Base-by-base conservation (phyloP, 2,888 invertebrate genomes). In the Bembecia ichneumoniformis region DNA sequence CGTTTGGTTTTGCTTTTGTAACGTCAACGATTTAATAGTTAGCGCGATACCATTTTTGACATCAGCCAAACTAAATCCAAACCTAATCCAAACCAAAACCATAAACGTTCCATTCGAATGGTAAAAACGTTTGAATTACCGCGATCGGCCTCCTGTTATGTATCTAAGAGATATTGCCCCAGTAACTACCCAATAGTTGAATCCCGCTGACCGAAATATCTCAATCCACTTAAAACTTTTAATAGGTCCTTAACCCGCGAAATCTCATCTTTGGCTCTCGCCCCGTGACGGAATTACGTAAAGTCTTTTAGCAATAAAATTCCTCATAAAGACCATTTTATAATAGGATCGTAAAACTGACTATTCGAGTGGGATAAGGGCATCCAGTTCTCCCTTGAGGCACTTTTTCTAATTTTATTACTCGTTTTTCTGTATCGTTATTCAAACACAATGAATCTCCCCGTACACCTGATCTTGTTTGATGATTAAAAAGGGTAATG, bases 291-390 rank as follows among this genome's bases (percentile, higher is more conserved):
- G 77, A 84, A 84, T 86, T 84, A 84, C 84, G 74, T 82, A 80
- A 63, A 84, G 86, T 82, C 83, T 77, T 82, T 79, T 74, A 70
- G 81, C 82, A 84, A 84, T 87, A 84, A 87, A 86, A 86, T 69
- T 59, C 66, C 66, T 66, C 77, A 77, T 86, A 86, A 87, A 83
- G 82, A 78, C 80, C 76, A 83, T 84, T 87, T 87, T 86, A 86
- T 87, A 87, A 87, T 84, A 77, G 83, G 77, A 66, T 77, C 80
- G 71, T 86, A 84, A 83, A 83, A 77, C 68, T 70, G 75, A 72
- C 71, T 75, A 66, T 71, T 68, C 66, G 58, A 61, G 60, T 58
- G 56, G 68, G 64, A 67, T 68, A 68, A 67, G 66, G 67, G 64
- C 62, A 58, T 16, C 45, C 48, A 55, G 44, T 46, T 51, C 49